A percentile compares a stretch with the other conserved stretches of the same genome.
These are phyloP conservation scores for Syngnathus typhle DNA, from an alignment of 2,113 vertebrate species.

Conservation along the genomic window DNA sequence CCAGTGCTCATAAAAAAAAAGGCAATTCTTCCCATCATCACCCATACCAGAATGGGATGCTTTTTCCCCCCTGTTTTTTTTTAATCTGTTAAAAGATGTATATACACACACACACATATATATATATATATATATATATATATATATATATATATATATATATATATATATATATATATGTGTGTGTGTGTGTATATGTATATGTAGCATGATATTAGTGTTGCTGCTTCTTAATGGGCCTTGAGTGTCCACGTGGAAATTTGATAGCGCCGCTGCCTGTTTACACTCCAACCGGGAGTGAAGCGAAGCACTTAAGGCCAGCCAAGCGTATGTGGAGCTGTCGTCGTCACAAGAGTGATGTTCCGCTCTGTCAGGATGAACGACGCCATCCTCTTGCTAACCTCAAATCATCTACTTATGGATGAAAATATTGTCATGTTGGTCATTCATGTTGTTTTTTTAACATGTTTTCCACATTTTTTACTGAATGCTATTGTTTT, in stretches of 20 bases:
- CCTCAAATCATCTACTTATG: not conserved
- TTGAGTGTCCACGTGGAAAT: conserved; percentile 36
- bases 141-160: no score
- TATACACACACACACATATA: no score
- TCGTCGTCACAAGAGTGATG: no score
- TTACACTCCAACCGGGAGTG: conserved; percentile 21
- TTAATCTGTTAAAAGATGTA: no score
- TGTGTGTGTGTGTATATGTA: not conserved
- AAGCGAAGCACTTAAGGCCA: conserved; percentile 9
- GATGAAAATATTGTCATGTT: not conserved
- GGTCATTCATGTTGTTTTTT: not conserved
- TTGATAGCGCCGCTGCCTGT: conserved; percentile 42
- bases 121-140: no score
- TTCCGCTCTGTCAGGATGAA: not conserved
- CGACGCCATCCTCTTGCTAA: not conserved
- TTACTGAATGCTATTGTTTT: no score
- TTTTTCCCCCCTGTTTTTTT: not conserved
- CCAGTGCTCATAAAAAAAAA: not conserved
- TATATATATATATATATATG: no score
- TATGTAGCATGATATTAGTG: not conserved
- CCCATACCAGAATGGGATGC: not conserved
- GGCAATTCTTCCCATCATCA: not conserved
- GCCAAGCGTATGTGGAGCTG: conserved; percentile 22
- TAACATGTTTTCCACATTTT: no score
- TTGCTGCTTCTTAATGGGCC: conserved; percentile 25